A percentile compares a stretch with the other conserved stretches of the same genome.
These are phyloP conservation scores for Siniperca undulata DNA, from an alignment of 2,797 vertebrate species.

Conservation along the genomic window DNA sequence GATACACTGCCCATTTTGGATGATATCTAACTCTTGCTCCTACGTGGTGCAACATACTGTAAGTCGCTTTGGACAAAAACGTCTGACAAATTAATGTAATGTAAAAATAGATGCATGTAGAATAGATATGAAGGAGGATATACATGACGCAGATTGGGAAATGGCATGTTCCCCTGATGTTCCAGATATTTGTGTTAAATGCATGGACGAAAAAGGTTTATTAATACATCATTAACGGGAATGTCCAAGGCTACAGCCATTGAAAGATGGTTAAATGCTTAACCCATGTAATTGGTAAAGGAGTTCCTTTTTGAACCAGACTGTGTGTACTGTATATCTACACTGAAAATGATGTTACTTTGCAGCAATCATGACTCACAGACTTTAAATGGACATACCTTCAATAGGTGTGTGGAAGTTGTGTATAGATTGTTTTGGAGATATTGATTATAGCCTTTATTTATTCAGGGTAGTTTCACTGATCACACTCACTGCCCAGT, in stretches of 20 bases:
- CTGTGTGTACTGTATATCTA: not conserved
- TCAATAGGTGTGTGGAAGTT: not conserved
- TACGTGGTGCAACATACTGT: not conserved
- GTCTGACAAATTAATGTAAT: not conserved
- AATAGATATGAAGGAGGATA: not conserved
- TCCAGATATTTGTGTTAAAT: not conserved
- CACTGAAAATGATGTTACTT: not conserved
- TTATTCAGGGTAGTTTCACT: constrained; percentile 1
- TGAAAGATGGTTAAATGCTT: not conserved
- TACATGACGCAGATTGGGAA: too few relatives aligned
- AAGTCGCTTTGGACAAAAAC: not conserved
- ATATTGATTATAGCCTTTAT: not conserved
- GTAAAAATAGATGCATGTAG: not conserved
- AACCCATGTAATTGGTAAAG: not conserved
- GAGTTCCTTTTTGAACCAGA: not conserved
- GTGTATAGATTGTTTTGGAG: too few relatives aligned
- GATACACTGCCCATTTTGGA: not conserved
- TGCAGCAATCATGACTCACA: not conserved
- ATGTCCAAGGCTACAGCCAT: not conserved
- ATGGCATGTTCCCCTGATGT: not conserved
- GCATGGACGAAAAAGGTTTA: too few relatives aligned
- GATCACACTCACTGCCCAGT: not conserved
- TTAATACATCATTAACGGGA: not conserved
- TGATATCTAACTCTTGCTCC: not conserved
- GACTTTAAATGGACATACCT: not conserved